Evolutionary conservation across 1,140 invertebrate species (phyloP).

Genomic region (Luehdorfia chinensis): DNA sequence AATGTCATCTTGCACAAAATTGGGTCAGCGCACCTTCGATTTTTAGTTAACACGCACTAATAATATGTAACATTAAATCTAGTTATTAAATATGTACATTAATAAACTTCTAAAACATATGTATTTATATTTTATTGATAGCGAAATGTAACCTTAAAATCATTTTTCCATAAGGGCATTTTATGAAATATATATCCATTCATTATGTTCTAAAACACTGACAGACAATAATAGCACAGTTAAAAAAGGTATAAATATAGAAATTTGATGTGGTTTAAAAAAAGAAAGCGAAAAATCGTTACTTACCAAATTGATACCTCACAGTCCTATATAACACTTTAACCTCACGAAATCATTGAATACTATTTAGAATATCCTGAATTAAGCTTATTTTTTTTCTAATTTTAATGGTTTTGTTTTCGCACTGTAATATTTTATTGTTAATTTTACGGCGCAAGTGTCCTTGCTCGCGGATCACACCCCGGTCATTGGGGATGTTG

Average conservation of each 20-base stretch:
- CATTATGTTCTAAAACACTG: no score
- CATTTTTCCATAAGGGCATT: not conserved
- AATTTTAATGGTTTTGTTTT: conserved; percentile 27
- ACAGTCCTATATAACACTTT: conserved; percentile 17
- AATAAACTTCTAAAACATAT: no score
- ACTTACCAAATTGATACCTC: conserved; percentile 26
- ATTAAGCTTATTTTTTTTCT: conserved; percentile 7
- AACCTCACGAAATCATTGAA: conserved; percentile 10
- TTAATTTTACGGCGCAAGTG: conserved; percentile 53
- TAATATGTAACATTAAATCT: not conserved
- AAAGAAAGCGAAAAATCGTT: conserved; percentile 40
- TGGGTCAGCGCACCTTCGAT: conserved; percentile 35
- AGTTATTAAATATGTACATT: no score
- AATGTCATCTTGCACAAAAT: conserved; percentile 43
- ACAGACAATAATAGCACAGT: no score
- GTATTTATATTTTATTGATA: not conserved
- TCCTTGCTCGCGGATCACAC: conserved; percentile 57
- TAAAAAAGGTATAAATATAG: conserved; percentile 26
- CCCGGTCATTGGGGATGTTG: conserved; percentile 56
- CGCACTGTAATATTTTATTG: conserved; percentile 39
- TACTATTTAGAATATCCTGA: not conserved
- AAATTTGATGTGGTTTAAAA: conserved; percentile 25
- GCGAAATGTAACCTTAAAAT: not conserved
- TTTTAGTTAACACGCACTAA: conserved; percentile 15
- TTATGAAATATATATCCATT: no score